Evolutionary conservation across 53 echinoderm and acorn worm species (phyloP).

Genomic region (Pentamera pediparva): DNA sequence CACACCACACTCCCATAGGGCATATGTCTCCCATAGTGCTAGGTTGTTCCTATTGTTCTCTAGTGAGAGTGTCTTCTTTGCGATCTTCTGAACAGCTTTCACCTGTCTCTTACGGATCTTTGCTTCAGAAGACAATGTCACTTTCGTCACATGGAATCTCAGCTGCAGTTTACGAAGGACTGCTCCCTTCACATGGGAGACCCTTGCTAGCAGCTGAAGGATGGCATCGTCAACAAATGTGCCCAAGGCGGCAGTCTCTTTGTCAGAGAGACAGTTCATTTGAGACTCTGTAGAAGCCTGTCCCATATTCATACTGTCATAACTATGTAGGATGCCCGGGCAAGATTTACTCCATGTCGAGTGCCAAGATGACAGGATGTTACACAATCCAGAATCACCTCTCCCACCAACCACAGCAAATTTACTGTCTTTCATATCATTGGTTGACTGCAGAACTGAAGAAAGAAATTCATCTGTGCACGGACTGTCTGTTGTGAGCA

Average conservation of each 20-base stretch:
- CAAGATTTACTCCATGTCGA: constrained; percentile 1
- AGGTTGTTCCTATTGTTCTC: constrained; percentile 80
- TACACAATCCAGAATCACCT: background rate
- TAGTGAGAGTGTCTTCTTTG: constrained; percentile 63
- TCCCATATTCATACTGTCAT: background rate
- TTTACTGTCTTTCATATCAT: background rate
- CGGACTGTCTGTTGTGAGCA: constrained; percentile 8
- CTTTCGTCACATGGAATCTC: constrained; percentile 45
- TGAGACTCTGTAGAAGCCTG: background rate
- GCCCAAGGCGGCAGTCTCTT: constrained; percentile 17
- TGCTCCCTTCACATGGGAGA: constrained; percentile 37
- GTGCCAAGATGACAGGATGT: background rate
- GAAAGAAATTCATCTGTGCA: background rate
- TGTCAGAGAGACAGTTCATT: background rate
- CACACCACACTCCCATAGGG: constrained; percentile 67
- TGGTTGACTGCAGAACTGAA: background rate
- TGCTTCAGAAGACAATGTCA: constrained; percentile 18
- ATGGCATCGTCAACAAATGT: constrained; percentile 57
- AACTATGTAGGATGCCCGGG: background rate
- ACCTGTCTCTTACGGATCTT: constrained; percentile 57
- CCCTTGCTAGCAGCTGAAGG: constrained; percentile 39
- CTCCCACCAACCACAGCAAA: background rate
- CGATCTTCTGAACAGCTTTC: constrained; percentile 70
- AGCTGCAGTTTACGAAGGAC: constrained; percentile 57
- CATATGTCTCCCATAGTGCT: constrained; percentile 68